phyloP scores from a whole-genome alignment of 2,113 vertebrate species.

The Brienomyrus longianalis region DNA sequence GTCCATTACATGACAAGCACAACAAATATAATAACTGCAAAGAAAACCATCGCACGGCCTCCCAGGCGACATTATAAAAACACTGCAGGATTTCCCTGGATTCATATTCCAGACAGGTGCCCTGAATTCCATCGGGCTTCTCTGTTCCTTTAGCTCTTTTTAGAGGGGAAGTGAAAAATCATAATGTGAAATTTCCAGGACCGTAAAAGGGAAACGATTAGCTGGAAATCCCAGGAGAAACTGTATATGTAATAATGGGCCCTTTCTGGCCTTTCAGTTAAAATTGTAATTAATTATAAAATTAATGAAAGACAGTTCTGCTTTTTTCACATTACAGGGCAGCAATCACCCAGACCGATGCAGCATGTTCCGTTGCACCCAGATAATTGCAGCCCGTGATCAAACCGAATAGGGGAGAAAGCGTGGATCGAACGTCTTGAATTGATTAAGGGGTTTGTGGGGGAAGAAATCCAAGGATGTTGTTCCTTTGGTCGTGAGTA shows the following conservation, averaged over 20 bases:
- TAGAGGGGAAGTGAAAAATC: background rate
- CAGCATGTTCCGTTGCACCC: background rate
- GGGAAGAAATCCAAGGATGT: background rate
- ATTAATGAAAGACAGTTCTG: constrained; percentile 21
- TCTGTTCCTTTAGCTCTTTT: background rate
- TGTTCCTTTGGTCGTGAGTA: background rate
- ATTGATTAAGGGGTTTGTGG: background rate
- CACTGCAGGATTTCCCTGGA: background rate
- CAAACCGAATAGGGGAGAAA: background rate
- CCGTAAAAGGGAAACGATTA: background rate
- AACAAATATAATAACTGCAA: constrained; percentile 15
- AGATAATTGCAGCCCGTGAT: constrained; percentile 28
- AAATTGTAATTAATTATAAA: background rate
- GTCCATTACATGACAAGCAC: constrained; percentile 47
- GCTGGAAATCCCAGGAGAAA: background rate
- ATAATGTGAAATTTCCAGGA: background rate
- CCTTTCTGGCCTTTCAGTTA: background rate
- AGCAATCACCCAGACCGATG: background rate
- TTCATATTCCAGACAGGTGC: background rate
- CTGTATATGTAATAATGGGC: background rate
- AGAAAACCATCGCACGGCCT: background rate
- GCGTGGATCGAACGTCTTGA: background rate
- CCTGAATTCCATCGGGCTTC: background rate
- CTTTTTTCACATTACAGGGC: constrained; percentile 21
- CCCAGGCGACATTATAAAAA: background rate